phyloP scores from a whole-genome alignment of 2,113 vertebrate genomes.

The Pongo pygmaeus region DNA sequence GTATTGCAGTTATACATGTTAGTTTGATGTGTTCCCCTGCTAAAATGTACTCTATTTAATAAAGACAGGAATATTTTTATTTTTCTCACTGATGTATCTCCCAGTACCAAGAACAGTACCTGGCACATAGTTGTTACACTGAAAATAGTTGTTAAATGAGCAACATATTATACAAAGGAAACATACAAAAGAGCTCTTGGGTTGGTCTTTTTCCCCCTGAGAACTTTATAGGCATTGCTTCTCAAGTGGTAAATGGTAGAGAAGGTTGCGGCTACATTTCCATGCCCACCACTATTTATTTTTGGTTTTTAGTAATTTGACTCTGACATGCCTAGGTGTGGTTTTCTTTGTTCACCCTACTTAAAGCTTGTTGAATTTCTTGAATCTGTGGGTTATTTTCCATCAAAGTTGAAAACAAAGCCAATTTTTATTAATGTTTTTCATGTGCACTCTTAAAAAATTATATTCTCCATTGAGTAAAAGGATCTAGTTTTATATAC shows the following conservation, averaged over 20 bases:
- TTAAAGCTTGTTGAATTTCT: background rate
- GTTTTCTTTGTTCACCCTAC: background rate
- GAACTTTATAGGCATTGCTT: background rate
- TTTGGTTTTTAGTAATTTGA: background rate
- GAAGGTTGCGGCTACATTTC: background rate
- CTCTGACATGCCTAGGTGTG: background rate
- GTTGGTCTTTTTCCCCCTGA: background rate
- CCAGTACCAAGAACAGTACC: background rate
- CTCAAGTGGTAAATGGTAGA: background rate
- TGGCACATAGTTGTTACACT: background rate
- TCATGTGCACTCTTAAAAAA: conserved; percentile 11
- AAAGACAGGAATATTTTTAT: background rate
- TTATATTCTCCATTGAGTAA: background rate
- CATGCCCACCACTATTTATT: background rate
- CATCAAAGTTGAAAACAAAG: background rate
- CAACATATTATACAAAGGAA: background rate
- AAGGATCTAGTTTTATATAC: conserved; percentile 26
- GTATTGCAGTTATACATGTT: background rate
- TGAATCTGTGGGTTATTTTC: conserved; percentile 24
- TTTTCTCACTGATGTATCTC: background rate
- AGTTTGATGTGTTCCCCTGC: background rate
- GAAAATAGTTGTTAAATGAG: background rate
- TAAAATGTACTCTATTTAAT: background rate
- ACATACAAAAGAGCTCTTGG: background rate
- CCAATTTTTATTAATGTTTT: conserved; percentile 23